These are phyloP conservation scores for Pyrochroa serraticornis DNA, from an alignment of 2,888 invertebrate genomes.

Conservation along the genomic window DNA sequence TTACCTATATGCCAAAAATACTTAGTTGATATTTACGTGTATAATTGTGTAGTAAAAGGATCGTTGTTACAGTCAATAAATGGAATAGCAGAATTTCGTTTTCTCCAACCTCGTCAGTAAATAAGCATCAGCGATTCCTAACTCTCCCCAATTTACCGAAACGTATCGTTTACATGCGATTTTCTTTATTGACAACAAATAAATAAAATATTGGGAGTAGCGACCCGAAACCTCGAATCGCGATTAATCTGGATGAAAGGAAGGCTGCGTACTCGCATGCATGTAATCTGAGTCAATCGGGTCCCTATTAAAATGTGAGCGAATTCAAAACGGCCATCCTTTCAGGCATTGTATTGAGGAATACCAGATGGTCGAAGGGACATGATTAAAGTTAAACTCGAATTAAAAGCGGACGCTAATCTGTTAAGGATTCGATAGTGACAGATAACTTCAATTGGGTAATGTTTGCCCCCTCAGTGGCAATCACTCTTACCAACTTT, in stretches of 20 bases:
- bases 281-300: conserved; percentile 51
- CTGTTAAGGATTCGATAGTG: conserved; percentile 53
- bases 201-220: conserved; percentile 3
- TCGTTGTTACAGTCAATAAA: conserved; percentile 57
- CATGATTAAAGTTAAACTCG: conserved; percentile 58
- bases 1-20: conserved; percentile 53
- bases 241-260: conserved; percentile 37
- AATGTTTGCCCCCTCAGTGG: conserved; percentile 39
- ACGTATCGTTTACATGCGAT: conserved; percentile 25
- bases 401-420: conserved; percentile 55
- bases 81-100: conserved; percentile 34
- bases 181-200: conserved; percentile 17
- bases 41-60: conserved; percentile 56
- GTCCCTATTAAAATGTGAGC: conserved; percentile 50
- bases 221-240: conserved; percentile 16
- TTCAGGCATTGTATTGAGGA: conserved; percentile 41
- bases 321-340: conserved; percentile 48
- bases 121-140: background rate
- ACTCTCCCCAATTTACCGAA: conserved; percentile 16
- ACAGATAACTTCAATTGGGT: conserved; percentile 53
- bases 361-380: conserved; percentile 56
- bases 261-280: conserved; percentile 28
- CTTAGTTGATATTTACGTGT: conserved; percentile 47
- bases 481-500: background rate
- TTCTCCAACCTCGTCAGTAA: conserved; percentile 5